Percentiles rank a stretch among this genome's conserved stretches.
phyloP scores from a whole-genome alignment of 2,888 invertebrate genomes.

The Trissonchulus latispiculum region DNA sequence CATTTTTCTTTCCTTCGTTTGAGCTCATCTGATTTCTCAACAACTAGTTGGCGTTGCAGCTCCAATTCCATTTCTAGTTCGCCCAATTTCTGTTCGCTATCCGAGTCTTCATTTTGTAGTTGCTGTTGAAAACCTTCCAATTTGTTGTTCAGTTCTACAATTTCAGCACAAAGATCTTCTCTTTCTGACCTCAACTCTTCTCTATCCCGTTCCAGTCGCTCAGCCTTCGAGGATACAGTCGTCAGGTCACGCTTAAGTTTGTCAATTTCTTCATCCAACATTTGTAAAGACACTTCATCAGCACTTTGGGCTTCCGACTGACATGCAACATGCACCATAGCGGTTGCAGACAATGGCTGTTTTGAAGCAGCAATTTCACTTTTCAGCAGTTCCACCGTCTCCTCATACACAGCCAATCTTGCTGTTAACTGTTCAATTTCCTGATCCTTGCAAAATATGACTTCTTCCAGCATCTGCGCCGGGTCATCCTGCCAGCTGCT shows the following conservation, averaged over 20 bases:
- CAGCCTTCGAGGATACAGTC: background rate
- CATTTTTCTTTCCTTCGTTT: too few relatives aligned
- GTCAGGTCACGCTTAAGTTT: background rate
- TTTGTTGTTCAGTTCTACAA: conserved; percentile 21
- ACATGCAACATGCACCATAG: too few relatives aligned
- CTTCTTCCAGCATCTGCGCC: background rate
- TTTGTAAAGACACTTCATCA: background rate
- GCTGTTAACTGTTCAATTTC: background rate
- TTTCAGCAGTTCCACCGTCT: background rate
- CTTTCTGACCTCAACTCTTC: conserved; percentile 7
- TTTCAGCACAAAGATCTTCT: conserved; percentile 19
- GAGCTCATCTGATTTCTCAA: too few relatives aligned
- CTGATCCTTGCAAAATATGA: background rate
- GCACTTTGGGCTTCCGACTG: background rate
- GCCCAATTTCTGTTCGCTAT: too few relatives aligned
- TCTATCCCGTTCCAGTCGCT: background rate
- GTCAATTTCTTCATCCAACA: background rate
- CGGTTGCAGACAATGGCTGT: too few relatives aligned
- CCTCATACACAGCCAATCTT: background rate
- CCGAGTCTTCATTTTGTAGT: too few relatives aligned
- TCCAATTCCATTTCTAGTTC: too few relatives aligned
- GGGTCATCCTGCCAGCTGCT: too few relatives aligned
- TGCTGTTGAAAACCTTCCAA: background rate
- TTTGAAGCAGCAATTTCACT: background rate
- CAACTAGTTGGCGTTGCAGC: too few relatives aligned